Evolutionary conservation across 2,113 vertebrate genomes (phyloP).

Genomic region (Peromyscus leucopus): DNA sequence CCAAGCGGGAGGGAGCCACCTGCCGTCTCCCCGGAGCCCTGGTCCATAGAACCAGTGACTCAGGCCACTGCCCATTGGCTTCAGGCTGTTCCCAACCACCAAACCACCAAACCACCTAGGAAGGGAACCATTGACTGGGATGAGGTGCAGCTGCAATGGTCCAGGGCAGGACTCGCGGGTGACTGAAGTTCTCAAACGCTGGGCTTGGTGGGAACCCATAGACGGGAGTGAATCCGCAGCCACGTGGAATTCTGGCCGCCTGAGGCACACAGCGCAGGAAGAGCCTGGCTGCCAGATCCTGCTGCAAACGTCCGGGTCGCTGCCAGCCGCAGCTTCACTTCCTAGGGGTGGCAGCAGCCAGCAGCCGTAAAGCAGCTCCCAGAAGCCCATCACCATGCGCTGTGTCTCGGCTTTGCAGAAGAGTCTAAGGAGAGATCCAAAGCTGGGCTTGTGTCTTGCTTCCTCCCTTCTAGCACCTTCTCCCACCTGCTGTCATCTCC

Average conservation of each 20-base stretch:
- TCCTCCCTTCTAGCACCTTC: too few relatives aligned
- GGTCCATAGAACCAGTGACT: neutral
- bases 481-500: neutral
- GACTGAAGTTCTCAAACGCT: neutral
- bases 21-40: accelerated
- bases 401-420: neutral
- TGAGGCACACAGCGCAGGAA: accelerated
- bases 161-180: too few relatives aligned
- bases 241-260: neutral
- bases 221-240: accelerated
- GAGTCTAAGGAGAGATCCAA: accelerated
- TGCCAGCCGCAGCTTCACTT: neutral
- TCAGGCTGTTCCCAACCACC: accelerated
- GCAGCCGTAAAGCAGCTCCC: accelerated
- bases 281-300: neutral
- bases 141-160: neutral
- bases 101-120: accelerated
- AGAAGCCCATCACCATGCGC: accelerated
- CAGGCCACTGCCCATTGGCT: accelerated
- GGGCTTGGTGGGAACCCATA: accelerated
- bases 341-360: neutral
- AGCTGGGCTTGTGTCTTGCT: accelerated
- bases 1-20: accelerated
- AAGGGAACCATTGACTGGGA: neutral
- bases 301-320: neutral